Base-by-base conservation (phyloP, 2,113 vertebrate genomes). In the Oryzias celebensis region DNA sequence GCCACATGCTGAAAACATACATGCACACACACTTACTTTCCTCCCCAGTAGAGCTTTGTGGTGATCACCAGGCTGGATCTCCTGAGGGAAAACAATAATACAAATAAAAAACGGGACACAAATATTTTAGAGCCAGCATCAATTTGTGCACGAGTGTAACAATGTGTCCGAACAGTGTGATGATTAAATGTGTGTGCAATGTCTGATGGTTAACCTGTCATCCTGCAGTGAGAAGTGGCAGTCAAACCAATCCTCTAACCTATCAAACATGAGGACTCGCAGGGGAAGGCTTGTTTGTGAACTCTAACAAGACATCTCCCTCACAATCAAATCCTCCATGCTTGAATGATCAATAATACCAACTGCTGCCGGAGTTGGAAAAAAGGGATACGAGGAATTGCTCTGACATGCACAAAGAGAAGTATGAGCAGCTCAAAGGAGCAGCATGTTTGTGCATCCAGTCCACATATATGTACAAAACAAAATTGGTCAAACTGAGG, bases 41-140 rank as follows among this genome's bases (percentile, higher is more conserved):
- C 97, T 76, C 97, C 97, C 97, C 97, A 99, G 93, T 98, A 98
- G 36, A 99, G 93, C 76, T 99, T 99, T 18, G 97, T 99, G 75
- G 97, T 99, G 87, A 98, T 98, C 82, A 99, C 97, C 76, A 99
- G 89, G 71, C 96, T 99, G 76, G 97, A 98, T 59, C 96, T 94
- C 93, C 97, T 98, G 82, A 71, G 46, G 62, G 50, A 61, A 51
- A 53, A 63, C 28, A 71, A 51, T 71, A 45, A 71, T 17, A 91
- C 5, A 86, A 65, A 77, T 78, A 42, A 80, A 62, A 75, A 20
- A 4, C 52, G 3, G 16, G 15, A 28, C 14, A 20, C 60, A 8
- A 52, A 15, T 14, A 50, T 43, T 22, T 41, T 1, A 20, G 24
- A 54, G 48, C 1, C 1, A 58, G 17, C 7, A 28, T 54, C 36